phyloP scores from a whole-genome alignment of 2,797 vertebrate genomes.

The Mormyrops attenuatus region DNA sequence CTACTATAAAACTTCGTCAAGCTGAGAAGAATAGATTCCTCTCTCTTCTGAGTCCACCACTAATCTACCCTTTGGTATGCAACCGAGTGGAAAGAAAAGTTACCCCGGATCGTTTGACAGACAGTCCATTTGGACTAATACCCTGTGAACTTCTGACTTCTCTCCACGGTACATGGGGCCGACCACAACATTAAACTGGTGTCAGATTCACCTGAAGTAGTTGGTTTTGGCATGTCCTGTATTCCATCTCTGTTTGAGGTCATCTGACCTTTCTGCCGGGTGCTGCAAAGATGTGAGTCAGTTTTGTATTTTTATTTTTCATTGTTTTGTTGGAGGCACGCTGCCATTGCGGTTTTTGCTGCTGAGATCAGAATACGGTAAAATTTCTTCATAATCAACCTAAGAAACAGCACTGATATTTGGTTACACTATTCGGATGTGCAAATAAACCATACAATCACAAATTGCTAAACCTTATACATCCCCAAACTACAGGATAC shows the following conservation, averaged over 20 bases:
- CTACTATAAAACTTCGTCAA: conserved; percentile 16
- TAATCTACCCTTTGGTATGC: conserved; percentile 18
- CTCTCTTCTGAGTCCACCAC: not conserved
- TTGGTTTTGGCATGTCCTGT: conserved; percentile 37
- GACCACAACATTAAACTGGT: conserved; percentile 33
- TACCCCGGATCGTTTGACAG: conserved; percentile 20
- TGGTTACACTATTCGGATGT: conserved; percentile 3
- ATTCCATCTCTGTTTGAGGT: conserved; percentile 30
- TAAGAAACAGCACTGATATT: not conserved
- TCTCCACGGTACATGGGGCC: conserved; percentile 27
- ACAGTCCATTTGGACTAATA: conserved; percentile 29
- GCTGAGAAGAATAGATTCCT: not conserved
- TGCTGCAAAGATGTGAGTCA: conserved; percentile 22
- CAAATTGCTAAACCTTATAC: not conserved
- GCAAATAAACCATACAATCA: not conserved
- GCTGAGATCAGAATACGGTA: conserved; percentile 39
- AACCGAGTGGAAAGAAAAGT: conserved; percentile 18
- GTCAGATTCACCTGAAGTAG: conserved; percentile 35
- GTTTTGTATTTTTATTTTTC: conserved; percentile 35
- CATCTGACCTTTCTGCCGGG: not conserved
- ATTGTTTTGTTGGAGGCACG: not conserved
- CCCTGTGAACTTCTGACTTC: conserved; percentile 24
- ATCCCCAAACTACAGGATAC: not conserved
- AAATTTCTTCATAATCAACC: not conserved
- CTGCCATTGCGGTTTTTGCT: conserved; percentile 44